These are phyloP conservation scores for Jaculus jaculus DNA, from an alignment of 2,113 vertebrate species.

Conservation along the genomic window DNA sequence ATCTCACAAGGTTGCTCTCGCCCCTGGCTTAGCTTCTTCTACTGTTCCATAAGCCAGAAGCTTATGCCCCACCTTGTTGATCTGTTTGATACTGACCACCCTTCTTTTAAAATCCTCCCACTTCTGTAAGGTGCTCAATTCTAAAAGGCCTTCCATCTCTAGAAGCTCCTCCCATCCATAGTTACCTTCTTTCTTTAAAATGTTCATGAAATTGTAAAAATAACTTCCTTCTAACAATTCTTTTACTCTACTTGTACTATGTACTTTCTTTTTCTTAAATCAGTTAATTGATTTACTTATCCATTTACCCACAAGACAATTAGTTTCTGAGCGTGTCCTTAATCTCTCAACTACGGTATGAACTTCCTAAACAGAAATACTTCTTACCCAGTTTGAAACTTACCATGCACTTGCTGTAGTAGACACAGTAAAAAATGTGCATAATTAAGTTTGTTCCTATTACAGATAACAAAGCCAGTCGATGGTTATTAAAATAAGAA, in stretches of 20 bases:
- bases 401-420: not conserved
- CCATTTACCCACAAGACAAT: not conserved
- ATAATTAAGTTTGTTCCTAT: constrained; percentile 14
- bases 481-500: not conserved
- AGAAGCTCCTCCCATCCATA: not conserved
- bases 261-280: not conserved
- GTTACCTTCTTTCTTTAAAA: not conserved
- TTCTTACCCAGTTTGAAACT: not conserved
- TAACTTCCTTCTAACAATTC: not conserved
- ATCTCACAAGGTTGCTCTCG: accelerated
- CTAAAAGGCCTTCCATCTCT: not conserved
- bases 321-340: not conserved
- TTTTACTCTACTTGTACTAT: not conserved
- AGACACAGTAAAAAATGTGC: not conserved
- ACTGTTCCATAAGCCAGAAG: not conserved
- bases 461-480: not conserved
- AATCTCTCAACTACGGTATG: not conserved
- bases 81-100: not conserved
- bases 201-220: not conserved
- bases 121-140: not conserved
- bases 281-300: not conserved
- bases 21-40: not conserved
- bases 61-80: not conserved
- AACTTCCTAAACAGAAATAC: constrained; percentile 2
- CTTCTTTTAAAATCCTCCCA: not conserved